phyloP scores from a whole-genome alignment of 2,888 invertebrate species.

The Yponomeuta evonymella region DNA sequence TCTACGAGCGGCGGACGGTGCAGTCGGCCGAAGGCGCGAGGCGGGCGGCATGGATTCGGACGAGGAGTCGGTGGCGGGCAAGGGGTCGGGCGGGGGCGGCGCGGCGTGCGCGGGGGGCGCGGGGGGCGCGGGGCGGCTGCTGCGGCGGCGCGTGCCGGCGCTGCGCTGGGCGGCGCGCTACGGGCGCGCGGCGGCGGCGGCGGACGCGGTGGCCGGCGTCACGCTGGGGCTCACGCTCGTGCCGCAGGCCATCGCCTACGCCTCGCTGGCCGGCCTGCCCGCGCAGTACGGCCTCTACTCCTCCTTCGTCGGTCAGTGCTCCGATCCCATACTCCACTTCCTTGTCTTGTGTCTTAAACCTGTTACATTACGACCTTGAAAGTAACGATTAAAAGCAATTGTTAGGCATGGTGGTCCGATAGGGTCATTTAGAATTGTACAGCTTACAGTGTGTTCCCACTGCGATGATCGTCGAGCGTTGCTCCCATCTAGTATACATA shows the following conservation, averaged over 20 bases:
- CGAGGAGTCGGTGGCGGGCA: constrained; percentile 29
- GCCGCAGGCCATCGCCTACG: constrained; percentile 95
- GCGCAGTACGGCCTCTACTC: constrained; percentile 96
- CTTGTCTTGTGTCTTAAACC: too few species aligned
- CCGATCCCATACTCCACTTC: neutral
- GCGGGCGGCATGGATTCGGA: neutral
- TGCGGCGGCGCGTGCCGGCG: constrained; percentile 63
- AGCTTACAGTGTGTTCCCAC: too few species aligned
- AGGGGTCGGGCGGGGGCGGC: constrained; percentile 27
- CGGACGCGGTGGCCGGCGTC: constrained; percentile 91
- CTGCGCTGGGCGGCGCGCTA: constrained; percentile 82
- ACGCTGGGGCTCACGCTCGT: constrained; percentile 94
- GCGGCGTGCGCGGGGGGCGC: constrained; percentile 18
- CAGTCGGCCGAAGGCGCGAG: too few species aligned
- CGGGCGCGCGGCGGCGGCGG: constrained; percentile 79
- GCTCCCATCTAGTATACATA: too few species aligned
- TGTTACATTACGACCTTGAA: too few species aligned
- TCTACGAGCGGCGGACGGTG: too few species aligned
- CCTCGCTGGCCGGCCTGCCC: constrained; percentile 87
- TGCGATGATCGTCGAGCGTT: too few species aligned
- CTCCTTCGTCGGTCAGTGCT: constrained; percentile 83
- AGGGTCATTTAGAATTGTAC: too few species aligned
- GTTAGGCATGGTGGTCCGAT: too few species aligned
- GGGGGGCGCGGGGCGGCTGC: constrained; percentile 21
- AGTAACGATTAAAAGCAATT: too few species aligned